Conservation (phyloP, 2,888 invertebrate species). For the Mythimna albipuncta region DNA sequence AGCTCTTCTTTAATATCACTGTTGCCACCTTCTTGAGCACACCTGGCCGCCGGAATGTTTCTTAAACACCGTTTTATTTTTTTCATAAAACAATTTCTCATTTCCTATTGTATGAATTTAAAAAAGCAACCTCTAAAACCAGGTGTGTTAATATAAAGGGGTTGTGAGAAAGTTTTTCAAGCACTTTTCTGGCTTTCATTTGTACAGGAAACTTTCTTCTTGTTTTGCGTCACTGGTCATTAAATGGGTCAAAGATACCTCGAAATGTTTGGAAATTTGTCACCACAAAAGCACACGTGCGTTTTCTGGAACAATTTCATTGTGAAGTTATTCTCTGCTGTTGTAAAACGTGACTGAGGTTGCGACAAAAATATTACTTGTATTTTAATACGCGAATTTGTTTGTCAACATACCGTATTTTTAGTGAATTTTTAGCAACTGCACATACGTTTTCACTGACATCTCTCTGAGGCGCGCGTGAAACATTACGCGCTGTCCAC, state of each 20-base stretch:
- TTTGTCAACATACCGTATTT: not conserved
- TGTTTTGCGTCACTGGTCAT: constrained; percentile 22
- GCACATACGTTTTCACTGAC: too few relatives aligned
- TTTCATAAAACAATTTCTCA: not conserved
- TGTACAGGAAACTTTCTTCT: not conserved
- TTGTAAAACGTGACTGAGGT: not conserved
- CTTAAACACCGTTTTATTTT: not conserved
- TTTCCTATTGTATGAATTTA: not conserved
- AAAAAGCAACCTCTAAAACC: constrained; percentile 15
- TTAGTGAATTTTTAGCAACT: not conserved
- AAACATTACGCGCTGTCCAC: too few relatives aligned
- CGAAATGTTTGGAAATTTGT: not conserved
- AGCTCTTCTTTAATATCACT: too few relatives aligned
- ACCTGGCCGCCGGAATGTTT: not conserved
- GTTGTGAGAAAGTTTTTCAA: constrained; percentile 10
- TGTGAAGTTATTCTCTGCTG: constrained; percentile 1
- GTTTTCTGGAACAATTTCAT: constrained; percentile 4
- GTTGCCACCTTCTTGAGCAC: not conserved
- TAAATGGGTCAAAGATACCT: not conserved
- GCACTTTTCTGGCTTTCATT: constrained; percentile 14
- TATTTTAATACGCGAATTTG: not conserved
- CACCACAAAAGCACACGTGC: constrained; percentile 17
- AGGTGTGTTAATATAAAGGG: constrained; percentile 28
- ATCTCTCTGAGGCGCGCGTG: too few relatives aligned
- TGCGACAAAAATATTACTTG: not conserved